Evolutionary conservation across 2,888 invertebrate species (phyloP).

Genomic region (Prenolepis imparis): DNA sequence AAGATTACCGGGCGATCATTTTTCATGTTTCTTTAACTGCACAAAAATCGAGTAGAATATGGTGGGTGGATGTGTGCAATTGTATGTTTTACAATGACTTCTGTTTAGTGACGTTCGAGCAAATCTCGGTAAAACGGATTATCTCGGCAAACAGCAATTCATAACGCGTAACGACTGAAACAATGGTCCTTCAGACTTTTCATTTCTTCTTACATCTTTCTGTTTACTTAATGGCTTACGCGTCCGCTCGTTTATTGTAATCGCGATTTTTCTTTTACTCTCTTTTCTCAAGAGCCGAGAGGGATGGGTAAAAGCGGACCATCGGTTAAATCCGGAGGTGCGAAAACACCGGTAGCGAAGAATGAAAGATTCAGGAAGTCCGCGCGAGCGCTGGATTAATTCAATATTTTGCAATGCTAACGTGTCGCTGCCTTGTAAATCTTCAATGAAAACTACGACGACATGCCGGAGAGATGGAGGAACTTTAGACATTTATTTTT

Average conservation of each 20-base stretch:
- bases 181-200: conserved; percentile 17
- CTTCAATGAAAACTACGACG: conserved; percentile 66
- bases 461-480: conserved; percentile 41
- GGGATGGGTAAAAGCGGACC: conserved; percentile 4
- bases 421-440: conserved; percentile 57
- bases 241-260: conserved; percentile 57
- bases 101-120: conserved; percentile 6
- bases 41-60: background rate
- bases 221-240: conserved; percentile 55
- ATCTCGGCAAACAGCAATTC: conserved; percentile 53
- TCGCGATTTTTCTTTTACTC: conserved; percentile 25
- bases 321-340: conserved; percentile 49
- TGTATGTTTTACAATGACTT: conserved; percentile 9
- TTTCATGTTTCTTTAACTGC: conserved; percentile 37
- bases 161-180: conserved; percentile 49
- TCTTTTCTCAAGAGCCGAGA: background rate
- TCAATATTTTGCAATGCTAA: conserved; percentile 76
- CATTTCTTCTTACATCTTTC: conserved; percentile 4
- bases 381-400: conserved; percentile 63
- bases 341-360: conserved; percentile 49
- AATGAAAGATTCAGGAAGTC: conserved; percentile 69
- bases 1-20: conserved; percentile 20
- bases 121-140: background rate
- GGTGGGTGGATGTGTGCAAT: background rate
- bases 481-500: conserved; percentile 64